Conservation (phyloP, 1,140 invertebrate species). For the Drosophila pectinifera region DNA sequence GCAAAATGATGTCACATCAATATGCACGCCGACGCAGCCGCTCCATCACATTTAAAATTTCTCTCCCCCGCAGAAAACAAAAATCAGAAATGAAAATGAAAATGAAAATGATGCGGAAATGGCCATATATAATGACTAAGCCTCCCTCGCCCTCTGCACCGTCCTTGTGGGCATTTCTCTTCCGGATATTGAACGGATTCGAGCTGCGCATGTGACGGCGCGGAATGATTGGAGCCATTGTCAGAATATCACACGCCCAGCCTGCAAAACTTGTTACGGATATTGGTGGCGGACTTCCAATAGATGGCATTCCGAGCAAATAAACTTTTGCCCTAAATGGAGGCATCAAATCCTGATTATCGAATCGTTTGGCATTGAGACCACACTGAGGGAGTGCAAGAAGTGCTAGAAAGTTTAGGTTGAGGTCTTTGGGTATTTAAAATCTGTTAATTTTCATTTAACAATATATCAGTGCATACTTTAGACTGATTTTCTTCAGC, state of each 20-base stretch:
- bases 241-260: conserved; percentile 29
- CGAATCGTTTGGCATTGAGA: neutral
- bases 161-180: neutral
- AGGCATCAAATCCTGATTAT: conserved; percentile 11
- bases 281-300: conserved; percentile 11
- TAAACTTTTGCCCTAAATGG: neutral
- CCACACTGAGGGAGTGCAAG: neutral
- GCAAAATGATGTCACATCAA: conserved; percentile 46
- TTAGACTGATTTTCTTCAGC: no score
- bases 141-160: neutral
- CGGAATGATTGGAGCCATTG: conserved; percentile 54
- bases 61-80: conserved; percentile 26
- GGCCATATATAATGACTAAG: conserved; percentile 44
- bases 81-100: conserved; percentile 35
- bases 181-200: conserved; percentile 56
- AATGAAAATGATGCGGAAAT: conserved; percentile 61
- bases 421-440: no score
- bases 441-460: no score
- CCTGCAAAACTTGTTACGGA: conserved; percentile 6
- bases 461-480: no score
- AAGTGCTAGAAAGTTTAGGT: no score
- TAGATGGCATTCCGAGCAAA: conserved; percentile 26
- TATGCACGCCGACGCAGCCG: conserved; percentile 32
- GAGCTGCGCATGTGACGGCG: conserved; percentile 50
- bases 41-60: conserved; percentile 22